These are phyloP conservation scores for Drosophila baimaii DNA, from an alignment of 1,140 invertebrate species.

Conservation along the genomic window DNA sequence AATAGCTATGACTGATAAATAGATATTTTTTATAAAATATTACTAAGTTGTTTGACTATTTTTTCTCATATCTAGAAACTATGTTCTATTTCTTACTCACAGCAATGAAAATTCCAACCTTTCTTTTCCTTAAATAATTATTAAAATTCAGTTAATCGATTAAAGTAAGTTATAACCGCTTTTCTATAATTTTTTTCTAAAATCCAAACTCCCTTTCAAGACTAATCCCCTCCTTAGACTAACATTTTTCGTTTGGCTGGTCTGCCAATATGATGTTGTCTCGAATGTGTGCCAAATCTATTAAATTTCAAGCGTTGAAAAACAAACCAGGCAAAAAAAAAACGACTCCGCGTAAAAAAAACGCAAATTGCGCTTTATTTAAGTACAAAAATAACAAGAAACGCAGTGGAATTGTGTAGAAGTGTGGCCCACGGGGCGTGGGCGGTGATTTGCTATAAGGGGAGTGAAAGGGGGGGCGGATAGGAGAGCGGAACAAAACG, in stretches of 20 bases:
- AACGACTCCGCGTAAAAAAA: constrained; percentile 2
- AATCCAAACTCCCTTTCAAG: neutral
- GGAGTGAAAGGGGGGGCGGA: neutral
- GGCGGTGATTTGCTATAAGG: constrained; percentile 14
- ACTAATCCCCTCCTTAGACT: neutral
- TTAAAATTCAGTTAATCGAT: too few species aligned
- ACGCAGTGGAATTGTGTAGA: constrained; percentile 46
- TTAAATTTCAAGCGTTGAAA: constrained; percentile 80
- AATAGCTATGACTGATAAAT: too few species aligned
- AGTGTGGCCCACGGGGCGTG: constrained; percentile 9
- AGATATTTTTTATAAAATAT: too few species aligned
- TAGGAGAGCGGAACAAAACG: constrained; percentile 24
- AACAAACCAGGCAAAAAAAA: constrained; percentile 56
- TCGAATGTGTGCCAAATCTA: constrained; percentile 82
- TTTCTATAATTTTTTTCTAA: too few species aligned
- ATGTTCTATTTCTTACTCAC: too few species aligned
- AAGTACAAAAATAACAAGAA: constrained; percentile 79
- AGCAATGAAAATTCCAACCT: too few species aligned
- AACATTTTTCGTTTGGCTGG: constrained; percentile 57
- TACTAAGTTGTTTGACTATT: too few species aligned
- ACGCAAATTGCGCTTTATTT: constrained; percentile 77
- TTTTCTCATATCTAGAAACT: too few species aligned
- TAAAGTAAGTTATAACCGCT: neutral
- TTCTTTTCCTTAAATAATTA: too few species aligned
- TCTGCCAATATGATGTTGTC: constrained; percentile 49